phyloP scores from a whole-genome alignment of 2,797 vertebrate species.

The Lophius americanus region DNA sequence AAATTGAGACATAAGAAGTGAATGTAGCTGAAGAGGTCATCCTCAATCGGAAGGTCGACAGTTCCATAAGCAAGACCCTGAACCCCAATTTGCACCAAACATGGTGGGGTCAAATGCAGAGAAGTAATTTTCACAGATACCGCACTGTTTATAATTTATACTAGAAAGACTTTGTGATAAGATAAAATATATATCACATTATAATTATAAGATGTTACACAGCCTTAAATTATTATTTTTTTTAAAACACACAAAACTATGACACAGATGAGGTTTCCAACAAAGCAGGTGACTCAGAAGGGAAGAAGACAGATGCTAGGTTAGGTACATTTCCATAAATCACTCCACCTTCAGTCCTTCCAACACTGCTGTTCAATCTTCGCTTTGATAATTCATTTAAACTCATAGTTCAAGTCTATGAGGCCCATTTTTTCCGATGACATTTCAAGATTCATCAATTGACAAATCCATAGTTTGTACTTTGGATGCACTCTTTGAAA shows the following conservation, averaged over 20 bases:
- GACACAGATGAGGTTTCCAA: background rate
- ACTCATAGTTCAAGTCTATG: conserved; percentile 10
- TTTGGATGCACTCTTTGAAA: conserved; percentile 7
- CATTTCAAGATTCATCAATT: conserved; percentile 12
- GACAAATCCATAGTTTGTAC: conserved; percentile 5
- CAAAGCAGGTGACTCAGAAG: conserved; percentile 22
- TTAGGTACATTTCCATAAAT: conserved; percentile 32
- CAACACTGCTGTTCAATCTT: conserved; percentile 13
- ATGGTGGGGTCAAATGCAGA: too few relatives aligned
- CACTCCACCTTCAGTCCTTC: conserved; percentile 24
- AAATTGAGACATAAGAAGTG: too few relatives aligned
- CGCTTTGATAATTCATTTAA: conserved; percentile 27
- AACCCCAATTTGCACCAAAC: too few relatives aligned
- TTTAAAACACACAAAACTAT: background rate
- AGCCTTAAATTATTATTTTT: background rate
- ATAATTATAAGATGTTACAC: background rate
- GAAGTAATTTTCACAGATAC: too few relatives aligned
- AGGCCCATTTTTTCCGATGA: conserved; percentile 2
- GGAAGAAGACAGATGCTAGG: conserved; percentile 10
- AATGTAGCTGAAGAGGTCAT: too few relatives aligned
- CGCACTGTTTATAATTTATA: too few relatives aligned
- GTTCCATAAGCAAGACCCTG: too few relatives aligned
- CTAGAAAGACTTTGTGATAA: too few relatives aligned
- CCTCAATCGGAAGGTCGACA: too few relatives aligned
- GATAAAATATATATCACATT: too few relatives aligned